Evolutionary conservation across 2,888 invertebrate species (phyloP).

Genomic region (Drosophila longiperda): DNA sequence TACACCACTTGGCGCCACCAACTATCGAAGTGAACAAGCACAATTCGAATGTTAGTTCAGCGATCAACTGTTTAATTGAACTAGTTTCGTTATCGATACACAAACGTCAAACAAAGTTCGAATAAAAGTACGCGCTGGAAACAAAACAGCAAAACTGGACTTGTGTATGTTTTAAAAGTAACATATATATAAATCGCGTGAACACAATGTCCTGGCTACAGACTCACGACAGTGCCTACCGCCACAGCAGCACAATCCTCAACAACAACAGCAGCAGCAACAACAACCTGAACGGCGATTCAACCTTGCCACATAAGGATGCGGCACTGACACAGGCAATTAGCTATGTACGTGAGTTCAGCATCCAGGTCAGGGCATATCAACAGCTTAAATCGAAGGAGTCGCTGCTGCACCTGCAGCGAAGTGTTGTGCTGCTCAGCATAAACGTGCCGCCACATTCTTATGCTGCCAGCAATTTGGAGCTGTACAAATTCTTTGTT

Average conservation of each 20-base stretch:
- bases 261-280: conserved; percentile 30
- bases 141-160: background rate
- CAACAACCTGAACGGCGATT: conserved; percentile 46
- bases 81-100: conserved; percentile 31
- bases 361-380: conserved; percentile 71
- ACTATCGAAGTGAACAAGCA: background rate
- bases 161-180: background rate
- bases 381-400: conserved; percentile 77
- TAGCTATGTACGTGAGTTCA: conserved; percentile 81
- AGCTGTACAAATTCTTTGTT: conserved; percentile 82
- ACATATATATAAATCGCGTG: background rate
- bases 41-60: background rate
- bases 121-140: conserved; percentile 23
- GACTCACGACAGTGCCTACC: conserved; percentile 22
- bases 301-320: conserved; percentile 45
- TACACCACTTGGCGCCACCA: background rate
- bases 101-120: conserved; percentile 43
- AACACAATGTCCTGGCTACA: conserved; percentile 38
- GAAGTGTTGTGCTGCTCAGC: conserved; percentile 77
- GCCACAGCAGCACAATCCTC: background rate
- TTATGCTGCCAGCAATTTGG: conserved; percentile 74
- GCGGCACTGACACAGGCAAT: conserved; percentile 64
- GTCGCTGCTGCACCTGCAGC: conserved; percentile 78
- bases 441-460: conserved; percentile 72
- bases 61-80: conserved; percentile 1